These are phyloP conservation scores for Anoncus sp. DNA, from an alignment of 2,888 invertebrate genomes.

Conservation along the genomic window DNA sequence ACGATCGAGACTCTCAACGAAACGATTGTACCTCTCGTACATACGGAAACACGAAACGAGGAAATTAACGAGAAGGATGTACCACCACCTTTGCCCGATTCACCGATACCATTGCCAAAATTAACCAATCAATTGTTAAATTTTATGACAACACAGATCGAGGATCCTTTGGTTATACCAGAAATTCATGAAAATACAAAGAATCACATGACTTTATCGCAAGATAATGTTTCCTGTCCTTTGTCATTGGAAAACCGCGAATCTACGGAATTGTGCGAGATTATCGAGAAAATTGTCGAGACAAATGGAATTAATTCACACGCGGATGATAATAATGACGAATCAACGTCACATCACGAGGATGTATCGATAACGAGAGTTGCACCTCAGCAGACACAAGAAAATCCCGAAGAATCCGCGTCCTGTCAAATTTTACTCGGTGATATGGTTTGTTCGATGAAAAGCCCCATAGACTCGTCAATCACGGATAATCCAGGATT, in stretches of 20 bases:
- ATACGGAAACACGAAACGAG: constrained; percentile 8
- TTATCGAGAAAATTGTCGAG: too few species aligned
- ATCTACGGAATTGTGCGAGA: too few species aligned
- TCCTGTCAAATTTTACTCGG: background rate
- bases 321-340: constrained; percentile 33
- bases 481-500: constrained; percentile 11
- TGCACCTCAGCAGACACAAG: background rate
- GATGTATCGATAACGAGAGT: constrained; percentile 35
- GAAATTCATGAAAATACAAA: constrained; percentile 64
- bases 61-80: constrained; percentile 65
- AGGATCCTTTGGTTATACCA: constrained; percentile 60
- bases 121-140: constrained; percentile 62
- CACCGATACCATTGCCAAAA: constrained; percentile 72
- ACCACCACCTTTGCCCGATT: constrained; percentile 72
- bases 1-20: constrained; percentile 46
- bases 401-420: constrained; percentile 25
- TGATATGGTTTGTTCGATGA: constrained; percentile 8
- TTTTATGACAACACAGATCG: constrained; percentile 66
- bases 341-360: constrained; percentile 9
- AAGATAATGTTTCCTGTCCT: background rate
- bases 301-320: background rate
- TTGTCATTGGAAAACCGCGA: too few species aligned
- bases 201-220: background rate
- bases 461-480: constrained; percentile 19
- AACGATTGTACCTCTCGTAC: constrained; percentile 21